These are phyloP conservation scores for Drosophila pallidifrons DNA, from an alignment of 1,140 invertebrate species.

Conservation along the genomic window DNA sequence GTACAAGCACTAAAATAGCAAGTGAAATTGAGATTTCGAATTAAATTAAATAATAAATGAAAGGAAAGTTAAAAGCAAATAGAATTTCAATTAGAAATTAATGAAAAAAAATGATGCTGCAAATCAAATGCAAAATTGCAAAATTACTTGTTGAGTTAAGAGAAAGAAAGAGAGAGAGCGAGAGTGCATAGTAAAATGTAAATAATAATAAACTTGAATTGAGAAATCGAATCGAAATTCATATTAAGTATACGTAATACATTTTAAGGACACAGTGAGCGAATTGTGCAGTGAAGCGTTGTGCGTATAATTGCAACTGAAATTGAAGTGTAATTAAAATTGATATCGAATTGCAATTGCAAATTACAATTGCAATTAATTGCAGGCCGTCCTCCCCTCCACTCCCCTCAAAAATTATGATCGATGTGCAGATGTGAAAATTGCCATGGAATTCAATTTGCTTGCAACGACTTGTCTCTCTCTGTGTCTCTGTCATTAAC, in stretches of 20 bases:
- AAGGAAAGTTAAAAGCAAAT: background rate
- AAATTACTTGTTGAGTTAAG: slow-evolving; percentile 15
- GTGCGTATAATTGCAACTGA: slow-evolving; percentile 32
- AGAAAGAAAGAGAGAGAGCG: background rate
- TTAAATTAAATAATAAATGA: background rate
- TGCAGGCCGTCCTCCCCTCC: background rate
- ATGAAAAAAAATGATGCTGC: background rate
- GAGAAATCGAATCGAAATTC: background rate
- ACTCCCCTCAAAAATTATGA: slow-evolving; percentile 16
- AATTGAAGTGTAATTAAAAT: slow-evolving; percentile 43
- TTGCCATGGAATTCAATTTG: slow-evolving; percentile 27
- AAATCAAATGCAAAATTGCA: background rate
- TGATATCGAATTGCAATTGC: slow-evolving; percentile 36
- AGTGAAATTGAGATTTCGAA: too few relatives aligned
- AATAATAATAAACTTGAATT: slow-evolving; percentile 23
- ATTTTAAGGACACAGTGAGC: slow-evolving; percentile 1
- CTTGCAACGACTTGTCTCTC: slow-evolving; percentile 12
- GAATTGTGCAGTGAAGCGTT: background rate
- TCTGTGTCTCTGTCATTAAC: slow-evolving; percentile 18
- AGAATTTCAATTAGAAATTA: background rate
- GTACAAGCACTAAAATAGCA: too few relatives aligned
- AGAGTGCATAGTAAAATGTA: background rate
- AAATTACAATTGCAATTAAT: slow-evolving; percentile 40
- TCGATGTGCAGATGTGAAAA: slow-evolving; percentile 14
- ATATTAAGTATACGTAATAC: slow-evolving; percentile 12